Base-by-base conservation (phyloP, 1,140 invertebrate genomes). In the Plectus sambesii region DNA sequence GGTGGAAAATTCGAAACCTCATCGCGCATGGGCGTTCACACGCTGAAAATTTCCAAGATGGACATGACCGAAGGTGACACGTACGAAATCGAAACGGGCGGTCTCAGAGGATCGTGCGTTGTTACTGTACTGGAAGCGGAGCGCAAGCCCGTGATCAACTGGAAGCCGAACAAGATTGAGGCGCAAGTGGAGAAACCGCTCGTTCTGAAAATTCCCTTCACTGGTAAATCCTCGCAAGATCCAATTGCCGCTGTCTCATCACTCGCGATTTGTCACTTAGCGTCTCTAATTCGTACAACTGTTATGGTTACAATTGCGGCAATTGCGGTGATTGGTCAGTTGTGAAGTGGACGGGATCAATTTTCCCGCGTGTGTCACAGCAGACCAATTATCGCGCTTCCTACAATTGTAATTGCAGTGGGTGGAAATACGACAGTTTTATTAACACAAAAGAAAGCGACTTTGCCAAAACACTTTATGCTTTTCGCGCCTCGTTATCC, bases 111-210 rank as follows among this genome's bases (percentile, higher is more conserved):
- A 17, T 43, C 52, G 2, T 67, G 64, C 39, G 41, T 38, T 12
- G 56, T 67, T 9, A 64, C 49, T 8, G 55, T 58, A 20, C 49
- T 61, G 6, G 53, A 52, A 33, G 30, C 30, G 12, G 30, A 33
- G 30, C 12, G 30, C 12, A 33, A 33, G 30, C 30, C 30, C 12
- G n/a, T n/a, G n/a, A n/a, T 24, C 57, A 60, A 15, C 20, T 61
- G 22, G 59, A 67, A 47, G 64, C 64, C 8, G 64, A 67, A 67
- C 53, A 67, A 67, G 45, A 55, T 67, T 40, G 64, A 67, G 49
- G 69, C 68, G 17, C 59, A 67, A 43, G 64, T 64, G 17, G 66
- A 61, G 33, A 69, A 69, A 49, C 59, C 63, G 23, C 47, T 51
- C 36, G 50, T 49, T 22, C 53, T 67, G 9, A 54, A 67, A 35